Percentiles rank a stretch among this genome's conserved stretches.
phyloP scores from a whole-genome alignment of 2,113 vertebrate species.

The Chloropsis hardwickii region DNA sequence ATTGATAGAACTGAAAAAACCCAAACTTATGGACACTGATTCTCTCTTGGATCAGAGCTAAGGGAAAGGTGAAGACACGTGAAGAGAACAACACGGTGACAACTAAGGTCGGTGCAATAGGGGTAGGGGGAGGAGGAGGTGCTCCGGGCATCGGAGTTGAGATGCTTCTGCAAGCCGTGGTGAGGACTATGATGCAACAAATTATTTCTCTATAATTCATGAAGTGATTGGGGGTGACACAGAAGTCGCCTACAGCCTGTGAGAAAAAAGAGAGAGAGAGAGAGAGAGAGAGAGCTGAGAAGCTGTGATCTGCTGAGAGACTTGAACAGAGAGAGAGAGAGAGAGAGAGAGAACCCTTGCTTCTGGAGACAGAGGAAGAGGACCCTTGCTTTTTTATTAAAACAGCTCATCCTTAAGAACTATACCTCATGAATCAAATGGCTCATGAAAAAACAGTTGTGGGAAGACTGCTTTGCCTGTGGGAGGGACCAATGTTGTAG shows the following conservation, averaged over 20 bases:
- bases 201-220: background rate
- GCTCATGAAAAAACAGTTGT: background rate
- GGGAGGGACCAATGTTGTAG: background rate
- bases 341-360: background rate
- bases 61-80: too few species aligned
- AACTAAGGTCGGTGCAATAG: background rate
- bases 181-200: background rate
- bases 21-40: rapidly evolving
- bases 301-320: background rate
- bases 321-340: background rate
- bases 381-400: background rate
- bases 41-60: background rate
- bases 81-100: too few species aligned
- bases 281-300: background rate
- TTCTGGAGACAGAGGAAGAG: background rate
- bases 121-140: background rate
- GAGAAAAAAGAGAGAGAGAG: background rate
- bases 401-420: background rate
- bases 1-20: background rate
- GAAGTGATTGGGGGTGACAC: background rate
- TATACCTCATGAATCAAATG: background rate
- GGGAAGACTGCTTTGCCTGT: background rate
- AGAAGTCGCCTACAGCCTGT: background rate
- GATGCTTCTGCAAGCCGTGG: background rate
- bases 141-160: rapidly evolving